Percentiles rank a stretch among this genome's conserved stretches.
These are phyloP conservation scores for Montifringilla adamsi DNA, from an alignment of 2,113 vertebrate species.

Conservation along the genomic window DNA sequence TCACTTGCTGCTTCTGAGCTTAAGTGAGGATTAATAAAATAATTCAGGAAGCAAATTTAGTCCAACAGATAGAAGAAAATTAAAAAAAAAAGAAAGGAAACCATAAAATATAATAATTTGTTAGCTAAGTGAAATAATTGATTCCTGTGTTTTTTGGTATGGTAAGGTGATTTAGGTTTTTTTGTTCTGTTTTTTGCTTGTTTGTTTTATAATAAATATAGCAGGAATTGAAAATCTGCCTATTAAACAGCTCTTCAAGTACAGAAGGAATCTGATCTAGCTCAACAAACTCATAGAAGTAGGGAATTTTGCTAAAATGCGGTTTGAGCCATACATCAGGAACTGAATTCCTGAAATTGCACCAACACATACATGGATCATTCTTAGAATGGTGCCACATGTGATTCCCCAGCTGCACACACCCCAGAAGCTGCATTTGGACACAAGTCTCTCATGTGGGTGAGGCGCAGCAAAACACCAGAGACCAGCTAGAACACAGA, in stretches of 20 bases:
- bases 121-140: not conserved
- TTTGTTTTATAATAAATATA: not conserved
- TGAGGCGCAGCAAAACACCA: fast-evolving
- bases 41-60: not conserved
- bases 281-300: not conserved
- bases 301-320: not conserved
- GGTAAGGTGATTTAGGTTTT: not conserved
- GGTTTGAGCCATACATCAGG: fast-evolving
- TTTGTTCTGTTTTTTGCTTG: not conserved
- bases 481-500: not conserved
- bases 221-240: not conserved
- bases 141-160: not conserved
- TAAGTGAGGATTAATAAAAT: not conserved
- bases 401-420: not conserved
- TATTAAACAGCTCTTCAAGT: not conserved
- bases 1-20: not conserved
- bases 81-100: not conserved
- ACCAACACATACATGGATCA: not conserved
- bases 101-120: not conserved
- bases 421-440: not conserved
- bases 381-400: not conserved
- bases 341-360: not conserved
- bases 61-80: not conserved
- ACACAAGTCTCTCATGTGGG: not conserved
- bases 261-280: not conserved